Conservation (phyloP, 2,113 vertebrate species). For the Oncorhynchus masou region DNA sequence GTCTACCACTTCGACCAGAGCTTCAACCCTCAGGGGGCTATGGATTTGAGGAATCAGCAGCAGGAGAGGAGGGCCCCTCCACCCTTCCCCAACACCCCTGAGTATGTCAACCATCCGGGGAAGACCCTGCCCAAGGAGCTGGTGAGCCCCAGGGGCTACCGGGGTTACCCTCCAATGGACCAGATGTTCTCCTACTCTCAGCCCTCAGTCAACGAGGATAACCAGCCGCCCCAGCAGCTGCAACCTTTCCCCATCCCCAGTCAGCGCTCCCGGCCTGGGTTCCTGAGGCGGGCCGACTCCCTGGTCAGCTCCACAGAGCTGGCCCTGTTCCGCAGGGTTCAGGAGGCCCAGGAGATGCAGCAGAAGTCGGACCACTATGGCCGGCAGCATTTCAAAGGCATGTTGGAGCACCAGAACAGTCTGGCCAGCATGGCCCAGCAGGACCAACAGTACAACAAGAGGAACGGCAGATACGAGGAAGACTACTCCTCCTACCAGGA, state of each 20-base stretch:
- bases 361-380: conserved; percentile 82
- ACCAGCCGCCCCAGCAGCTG: conserved; percentile 50
- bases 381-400: conserved; percentile 60
- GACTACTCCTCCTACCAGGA: conserved; percentile 94
- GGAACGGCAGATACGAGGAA: conserved; percentile 95
- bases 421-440: conserved; percentile 51
- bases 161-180: conserved; percentile 89
- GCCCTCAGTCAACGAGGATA: conserved; percentile 83
- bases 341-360: conserved; percentile 87
- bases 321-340: conserved; percentile 88
- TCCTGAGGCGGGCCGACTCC: conserved; percentile 90
- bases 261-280: conserved; percentile 84
- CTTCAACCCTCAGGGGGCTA: conserved; percentile 92
- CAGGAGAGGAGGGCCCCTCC: conserved; percentile 81
- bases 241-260: conserved; percentile 64
- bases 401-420: not conserved
- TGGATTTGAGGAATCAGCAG: conserved; percentile 42
- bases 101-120: conserved; percentile 84
- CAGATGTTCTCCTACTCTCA: conserved; percentile 91
- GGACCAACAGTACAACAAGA: conserved; percentile 93
- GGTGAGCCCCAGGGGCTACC: conserved; percentile 87
- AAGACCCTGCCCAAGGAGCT: conserved; percentile 90
- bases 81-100: conserved; percentile 89
- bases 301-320: conserved; percentile 93
- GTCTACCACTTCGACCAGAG: conserved; percentile 99